A percentile compares a stretch with the other conserved stretches of the same genome.
phyloP scores from a whole-genome alignment of 2,113 vertebrate species.

The Spermophilus dauricus region DNA sequence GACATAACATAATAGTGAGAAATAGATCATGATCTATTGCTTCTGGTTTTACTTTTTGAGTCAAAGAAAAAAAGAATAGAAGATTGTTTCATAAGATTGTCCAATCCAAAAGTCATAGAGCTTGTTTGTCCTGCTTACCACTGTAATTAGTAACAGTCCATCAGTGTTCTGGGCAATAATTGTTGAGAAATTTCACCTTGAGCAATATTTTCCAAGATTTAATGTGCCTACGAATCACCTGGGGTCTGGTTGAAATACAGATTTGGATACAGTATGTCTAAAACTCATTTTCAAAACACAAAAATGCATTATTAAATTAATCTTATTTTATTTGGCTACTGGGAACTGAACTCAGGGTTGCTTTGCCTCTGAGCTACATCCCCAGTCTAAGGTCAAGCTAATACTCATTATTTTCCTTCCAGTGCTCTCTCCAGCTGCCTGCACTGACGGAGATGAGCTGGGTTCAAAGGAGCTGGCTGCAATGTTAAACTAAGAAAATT shows the following conservation, averaged over 20 bases:
- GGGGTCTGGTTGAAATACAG: not conserved
- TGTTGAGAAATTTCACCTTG: not conserved
- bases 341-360: no score
- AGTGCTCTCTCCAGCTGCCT: no score
- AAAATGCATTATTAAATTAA: no score
- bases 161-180: not conserved
- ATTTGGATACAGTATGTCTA: not conserved
- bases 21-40: not conserved
- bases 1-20: not conserved
- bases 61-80: not conserved
- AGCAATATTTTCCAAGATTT: not conserved
- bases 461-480: no score
- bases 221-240: not conserved
- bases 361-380: no score
- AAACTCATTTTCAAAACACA: no score
- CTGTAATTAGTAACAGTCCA: not conserved
- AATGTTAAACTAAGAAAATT: no score
- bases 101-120: not conserved
- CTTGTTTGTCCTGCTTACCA: rapidly evolving
- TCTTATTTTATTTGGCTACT: no score
- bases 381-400: no score
- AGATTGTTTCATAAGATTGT: not conserved
- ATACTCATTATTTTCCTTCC: no score
- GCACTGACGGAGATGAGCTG: no score
- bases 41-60: not conserved